phyloP scores from a whole-genome alignment of 2,888 invertebrate genomes.

The Hipparchia semele region DNA sequence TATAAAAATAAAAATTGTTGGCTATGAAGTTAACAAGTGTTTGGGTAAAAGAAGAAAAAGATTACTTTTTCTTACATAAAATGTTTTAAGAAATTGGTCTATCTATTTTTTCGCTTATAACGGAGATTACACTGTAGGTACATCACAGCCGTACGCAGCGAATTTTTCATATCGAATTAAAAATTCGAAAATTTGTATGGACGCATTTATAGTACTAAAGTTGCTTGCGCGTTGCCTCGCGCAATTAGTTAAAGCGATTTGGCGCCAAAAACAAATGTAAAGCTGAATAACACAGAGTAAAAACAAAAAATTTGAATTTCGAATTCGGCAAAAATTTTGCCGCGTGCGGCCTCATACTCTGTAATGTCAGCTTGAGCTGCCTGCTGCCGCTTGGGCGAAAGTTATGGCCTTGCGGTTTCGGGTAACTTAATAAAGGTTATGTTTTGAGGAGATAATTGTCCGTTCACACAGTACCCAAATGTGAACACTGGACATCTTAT shows the following conservation, averaged over 20 bases:
- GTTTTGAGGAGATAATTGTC: conserved; percentile 16
- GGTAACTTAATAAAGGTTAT: conserved; percentile 9
- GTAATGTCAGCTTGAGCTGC: background rate
- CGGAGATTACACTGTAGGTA: background rate
- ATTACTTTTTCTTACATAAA: no score
- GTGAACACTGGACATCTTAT: conserved; percentile 31
- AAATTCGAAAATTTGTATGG: no score
- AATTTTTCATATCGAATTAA: no score
- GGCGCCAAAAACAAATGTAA: no score
- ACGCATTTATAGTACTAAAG: no score
- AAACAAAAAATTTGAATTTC: background rate
- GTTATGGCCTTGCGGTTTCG: conserved; percentile 1
- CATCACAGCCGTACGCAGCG: background rate
- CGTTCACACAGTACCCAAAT: background rate
- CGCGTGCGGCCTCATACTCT: background rate
- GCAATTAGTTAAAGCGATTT: no score
- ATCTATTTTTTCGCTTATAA: background rate
- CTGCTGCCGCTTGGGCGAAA: background rate
- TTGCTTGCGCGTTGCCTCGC: no score
- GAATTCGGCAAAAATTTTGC: background rate
- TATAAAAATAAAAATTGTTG: background rate
- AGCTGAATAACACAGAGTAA: no score
- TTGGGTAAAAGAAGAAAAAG: no score
- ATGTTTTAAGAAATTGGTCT: no score
- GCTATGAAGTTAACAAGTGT: no score